A percentile compares a stretch with the other conserved stretches of the same genome.
phyloP scores from a whole-genome alignment of 2,797 vertebrate genomes.

The Catostomus latipinnis region DNA sequence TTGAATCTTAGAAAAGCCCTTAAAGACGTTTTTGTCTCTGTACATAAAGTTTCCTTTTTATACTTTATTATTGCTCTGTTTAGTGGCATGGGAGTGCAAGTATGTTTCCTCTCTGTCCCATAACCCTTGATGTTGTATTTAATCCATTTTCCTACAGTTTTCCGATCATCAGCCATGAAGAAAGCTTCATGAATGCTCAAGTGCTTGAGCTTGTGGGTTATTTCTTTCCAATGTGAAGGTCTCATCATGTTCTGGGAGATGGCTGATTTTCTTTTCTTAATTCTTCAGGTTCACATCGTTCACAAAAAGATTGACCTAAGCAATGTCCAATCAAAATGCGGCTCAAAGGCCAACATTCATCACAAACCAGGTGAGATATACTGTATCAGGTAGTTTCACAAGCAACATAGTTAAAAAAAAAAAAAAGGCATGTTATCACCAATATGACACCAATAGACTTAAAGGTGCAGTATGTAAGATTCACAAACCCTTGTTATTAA shows the following conservation, averaged over 20 bases:
- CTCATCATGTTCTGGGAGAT: neutral
- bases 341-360: conserved; percentile 87
- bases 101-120: conserved; percentile 17
- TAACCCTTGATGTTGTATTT: conserved; percentile 25
- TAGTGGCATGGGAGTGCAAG: neutral
- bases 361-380: conserved; percentile 85
- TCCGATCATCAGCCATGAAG: neutral
- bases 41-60: neutral
- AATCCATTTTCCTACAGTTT: neutral
- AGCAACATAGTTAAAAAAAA: neutral
- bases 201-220: neutral
- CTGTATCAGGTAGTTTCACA: neutral
- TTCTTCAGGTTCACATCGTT: conserved; percentile 83
- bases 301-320: conserved; percentile 89
- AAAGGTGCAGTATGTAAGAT: no score
- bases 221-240: neutral
- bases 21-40: neutral
- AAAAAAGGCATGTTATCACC: neutral
- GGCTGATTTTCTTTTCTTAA: conserved; percentile 1
- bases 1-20: no score
- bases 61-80: neutral
- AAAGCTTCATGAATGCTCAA: neutral
- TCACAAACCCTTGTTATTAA: no score
- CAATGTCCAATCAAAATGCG: conserved; percentile 88
- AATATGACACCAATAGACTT: neutral